These are phyloP conservation scores for Oscheius onirici DNA, from an alignment of 2,888 invertebrate species.

Conservation along the genomic window DNA sequence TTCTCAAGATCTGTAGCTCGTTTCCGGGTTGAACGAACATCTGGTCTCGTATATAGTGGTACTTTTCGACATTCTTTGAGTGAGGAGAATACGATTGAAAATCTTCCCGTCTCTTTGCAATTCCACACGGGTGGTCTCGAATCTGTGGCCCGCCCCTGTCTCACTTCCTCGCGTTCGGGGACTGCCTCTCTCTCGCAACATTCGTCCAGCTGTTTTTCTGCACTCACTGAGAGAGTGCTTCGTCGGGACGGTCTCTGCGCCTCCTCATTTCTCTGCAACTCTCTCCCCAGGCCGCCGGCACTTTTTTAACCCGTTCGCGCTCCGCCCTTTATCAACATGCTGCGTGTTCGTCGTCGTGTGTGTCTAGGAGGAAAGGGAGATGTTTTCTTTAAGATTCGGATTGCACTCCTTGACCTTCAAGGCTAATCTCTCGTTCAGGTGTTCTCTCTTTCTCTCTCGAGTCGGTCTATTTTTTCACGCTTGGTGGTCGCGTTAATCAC, in stretches of 20 bases:
- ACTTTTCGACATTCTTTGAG: no score
- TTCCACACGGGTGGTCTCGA: conserved; percentile 12
- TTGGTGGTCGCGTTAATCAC: no score
- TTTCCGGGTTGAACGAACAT: no score
- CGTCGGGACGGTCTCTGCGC: background rate
- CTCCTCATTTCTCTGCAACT: background rate
- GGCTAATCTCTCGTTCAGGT: no score
- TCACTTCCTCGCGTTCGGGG: conserved; percentile 9
- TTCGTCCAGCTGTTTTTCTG: conserved; percentile 33
- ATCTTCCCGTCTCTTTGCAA: background rate
- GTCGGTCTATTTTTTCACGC: no score
- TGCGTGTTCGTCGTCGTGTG: conserved; percentile 29
- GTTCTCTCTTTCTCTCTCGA: no score
- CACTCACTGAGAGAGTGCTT: conserved; percentile 7
- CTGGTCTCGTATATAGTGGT: no score
- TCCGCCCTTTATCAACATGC: conserved; percentile 32
- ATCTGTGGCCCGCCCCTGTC: background rate
- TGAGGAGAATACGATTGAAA: no score
- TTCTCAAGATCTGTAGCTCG: no score
- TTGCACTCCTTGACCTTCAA: no score
- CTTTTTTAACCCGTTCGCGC: conserved; percentile 29
- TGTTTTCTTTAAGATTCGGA: background rate
- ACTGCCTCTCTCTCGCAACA: conserved; percentile 22
- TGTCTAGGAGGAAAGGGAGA: background rate
- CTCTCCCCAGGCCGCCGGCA: background rate